Evolutionary conservation across 1,140 invertebrate species (phyloP).

Genomic region (Eurosta solidaginis): DNA sequence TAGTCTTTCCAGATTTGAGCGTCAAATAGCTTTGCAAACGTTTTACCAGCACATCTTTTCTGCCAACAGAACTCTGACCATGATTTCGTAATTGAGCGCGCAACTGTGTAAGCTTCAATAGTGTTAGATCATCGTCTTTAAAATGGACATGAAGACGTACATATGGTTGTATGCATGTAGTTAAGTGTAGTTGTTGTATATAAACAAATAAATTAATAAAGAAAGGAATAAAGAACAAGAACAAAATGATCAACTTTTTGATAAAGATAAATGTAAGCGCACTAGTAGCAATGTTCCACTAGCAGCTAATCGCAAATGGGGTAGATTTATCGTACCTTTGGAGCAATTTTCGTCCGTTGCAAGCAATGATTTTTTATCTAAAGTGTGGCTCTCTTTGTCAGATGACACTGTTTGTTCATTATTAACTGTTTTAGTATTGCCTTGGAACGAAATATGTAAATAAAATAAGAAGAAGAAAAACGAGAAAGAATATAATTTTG

Average conservation of each 20-base stretch:
- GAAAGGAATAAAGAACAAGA: conserved; percentile 18
- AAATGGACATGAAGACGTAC: background rate
- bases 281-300: background rate
- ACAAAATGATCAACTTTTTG: conserved; percentile 16
- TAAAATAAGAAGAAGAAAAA: conserved; percentile 17
- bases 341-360: background rate
- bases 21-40: conserved; percentile 39
- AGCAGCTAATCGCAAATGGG: background rate
- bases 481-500: conserved; percentile 6
- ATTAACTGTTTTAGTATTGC: conserved; percentile 22
- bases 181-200: background rate
- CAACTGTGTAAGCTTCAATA: conserved; percentile 47
- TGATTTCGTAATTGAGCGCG: conserved; percentile 45
- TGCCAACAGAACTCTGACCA: conserved; percentile 46
- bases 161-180: background rate
- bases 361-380: background rate
- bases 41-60: conserved; percentile 47
- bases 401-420: background rate
- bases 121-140: background rate
- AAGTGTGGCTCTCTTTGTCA: conserved; percentile 14
- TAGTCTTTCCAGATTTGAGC: background rate
- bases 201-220: background rate
- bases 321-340: background rate
- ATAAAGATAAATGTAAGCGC: background rate
- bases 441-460: background rate